Percentiles rank a stretch among this genome's conserved stretches.
These are phyloP conservation scores for Calidris pygmaea DNA, from an alignment of 2,113 vertebrate genomes.

Conservation along the genomic window DNA sequence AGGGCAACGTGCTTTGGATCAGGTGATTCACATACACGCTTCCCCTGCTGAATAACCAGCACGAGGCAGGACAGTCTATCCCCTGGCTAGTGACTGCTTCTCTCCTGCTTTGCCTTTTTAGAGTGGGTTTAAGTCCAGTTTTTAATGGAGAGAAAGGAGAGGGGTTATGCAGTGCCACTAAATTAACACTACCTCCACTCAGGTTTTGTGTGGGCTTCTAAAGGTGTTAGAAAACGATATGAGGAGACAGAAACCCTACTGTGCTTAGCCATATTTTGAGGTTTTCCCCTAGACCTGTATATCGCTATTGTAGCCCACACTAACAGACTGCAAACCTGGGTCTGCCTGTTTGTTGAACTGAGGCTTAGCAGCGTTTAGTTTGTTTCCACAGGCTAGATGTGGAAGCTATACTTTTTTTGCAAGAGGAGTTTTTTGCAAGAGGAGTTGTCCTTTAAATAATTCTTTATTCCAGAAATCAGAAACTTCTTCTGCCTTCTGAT, in stretches of 20 bases:
- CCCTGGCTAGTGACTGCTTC: neutral
- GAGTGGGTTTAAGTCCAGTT: neutral
- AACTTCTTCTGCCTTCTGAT: neutral
- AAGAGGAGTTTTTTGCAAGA: neutral
- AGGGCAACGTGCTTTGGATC: rapidly evolving
- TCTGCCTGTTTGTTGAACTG: neutral
- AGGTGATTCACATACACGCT: neutral
- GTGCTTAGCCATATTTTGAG: neutral
- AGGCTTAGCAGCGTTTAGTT: neutral
- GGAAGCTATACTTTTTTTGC: neutral
- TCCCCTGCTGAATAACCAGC: neutral
- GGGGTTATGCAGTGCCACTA: neutral
- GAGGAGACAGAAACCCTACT: neutral
- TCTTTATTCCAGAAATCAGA: neutral
- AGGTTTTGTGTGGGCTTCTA: neutral
- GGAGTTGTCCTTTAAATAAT: neutral
- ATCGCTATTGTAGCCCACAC: neutral
- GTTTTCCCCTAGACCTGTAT: neutral
- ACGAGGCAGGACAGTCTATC: neutral
- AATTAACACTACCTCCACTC: neutral
- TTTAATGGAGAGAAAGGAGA: neutral
- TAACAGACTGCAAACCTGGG: neutral
- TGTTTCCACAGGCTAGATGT: neutral
- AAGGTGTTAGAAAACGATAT: neutral
- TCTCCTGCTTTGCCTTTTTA: neutral